Evolutionary conservation across 2,888 invertebrate genomes (phyloP).

Genomic region (Orthosia gothica): DNA sequence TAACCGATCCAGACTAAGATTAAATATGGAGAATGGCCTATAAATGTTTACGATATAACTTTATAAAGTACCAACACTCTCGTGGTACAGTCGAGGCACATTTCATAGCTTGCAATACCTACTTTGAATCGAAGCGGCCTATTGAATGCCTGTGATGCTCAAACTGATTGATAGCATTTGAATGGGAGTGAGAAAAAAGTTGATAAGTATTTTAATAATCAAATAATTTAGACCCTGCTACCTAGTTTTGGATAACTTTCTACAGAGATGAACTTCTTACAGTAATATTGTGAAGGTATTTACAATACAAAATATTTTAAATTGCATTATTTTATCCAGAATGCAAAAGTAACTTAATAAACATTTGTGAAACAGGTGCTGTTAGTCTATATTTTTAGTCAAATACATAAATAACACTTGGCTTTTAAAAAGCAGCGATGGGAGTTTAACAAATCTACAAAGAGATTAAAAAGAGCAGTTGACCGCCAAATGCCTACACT

Average conservation of each 20-base stretch:
- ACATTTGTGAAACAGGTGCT: too few relatives aligned
- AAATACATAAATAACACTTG: not conserved
- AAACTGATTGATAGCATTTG: constrained; percentile 34
- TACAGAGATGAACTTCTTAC: too few relatives aligned
- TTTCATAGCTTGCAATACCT: constrained; percentile 57
- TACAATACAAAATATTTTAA: too few relatives aligned
- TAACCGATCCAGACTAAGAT: constrained; percentile 40
- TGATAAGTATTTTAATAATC: not conserved
- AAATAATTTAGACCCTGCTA: not conserved
- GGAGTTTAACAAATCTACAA: not conserved
- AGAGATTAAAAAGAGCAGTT: not conserved
- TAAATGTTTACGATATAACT: constrained; percentile 64
- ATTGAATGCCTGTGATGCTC: constrained; percentile 49
- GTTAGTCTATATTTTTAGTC: not conserved
- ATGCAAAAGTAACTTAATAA: too few relatives aligned
- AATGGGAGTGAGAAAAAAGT: not conserved
- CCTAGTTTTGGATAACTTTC: not conserved
- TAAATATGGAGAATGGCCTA: constrained; percentile 56
- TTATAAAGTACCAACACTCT: constrained; percentile 37
- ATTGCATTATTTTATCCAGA: too few relatives aligned
- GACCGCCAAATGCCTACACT: not conserved
- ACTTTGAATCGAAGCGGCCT: constrained; percentile 56
- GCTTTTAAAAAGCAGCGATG: not conserved
- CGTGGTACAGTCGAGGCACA: constrained; percentile 39
- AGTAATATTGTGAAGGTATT: too few relatives aligned